Percentiles rank a stretch among this genome's conserved stretches.
These are phyloP conservation scores for Ormyrus thymus DNA, from an alignment of 2,888 invertebrate genomes.

Conservation along the genomic window DNA sequence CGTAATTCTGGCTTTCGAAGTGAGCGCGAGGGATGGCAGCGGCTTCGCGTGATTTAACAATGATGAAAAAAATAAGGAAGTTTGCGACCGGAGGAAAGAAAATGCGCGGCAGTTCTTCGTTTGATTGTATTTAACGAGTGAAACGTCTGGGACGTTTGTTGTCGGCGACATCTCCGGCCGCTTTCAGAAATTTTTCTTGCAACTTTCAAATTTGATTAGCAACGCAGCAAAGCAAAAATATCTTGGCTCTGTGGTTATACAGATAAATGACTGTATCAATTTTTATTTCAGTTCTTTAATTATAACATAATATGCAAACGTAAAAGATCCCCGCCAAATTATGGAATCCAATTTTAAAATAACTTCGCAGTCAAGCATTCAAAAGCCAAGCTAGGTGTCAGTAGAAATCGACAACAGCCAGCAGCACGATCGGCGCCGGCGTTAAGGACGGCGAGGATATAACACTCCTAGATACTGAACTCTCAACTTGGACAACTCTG, in stretches of 20 bases:
- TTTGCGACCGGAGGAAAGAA: neutral
- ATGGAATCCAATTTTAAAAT: neutral
- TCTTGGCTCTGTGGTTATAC: no score
- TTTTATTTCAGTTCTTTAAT: no score
- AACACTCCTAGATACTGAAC: neutral
- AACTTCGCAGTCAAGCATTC: slow-evolving; percentile 15
- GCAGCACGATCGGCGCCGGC: neutral
- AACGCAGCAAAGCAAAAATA: no score
- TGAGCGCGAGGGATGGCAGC: neutral
- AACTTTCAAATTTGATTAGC: slow-evolving; percentile 19
- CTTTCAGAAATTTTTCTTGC: neutral
- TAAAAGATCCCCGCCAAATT: no score
- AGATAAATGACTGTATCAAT: no score
- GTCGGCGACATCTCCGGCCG: neutral
- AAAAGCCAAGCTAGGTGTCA: slow-evolving; percentile 6
- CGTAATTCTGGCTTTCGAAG: slow-evolving; percentile 35
- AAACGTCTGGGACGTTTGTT: slow-evolving; percentile 21
- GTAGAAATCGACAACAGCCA: slow-evolving; percentile 32
- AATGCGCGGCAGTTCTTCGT: neutral
- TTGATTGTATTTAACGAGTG: slow-evolving; percentile 48
- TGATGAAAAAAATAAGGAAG: slow-evolving; percentile 17
- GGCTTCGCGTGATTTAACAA: slow-evolving; percentile 34
- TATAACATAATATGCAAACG: no score
- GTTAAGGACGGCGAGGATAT: slow-evolving; percentile 1
- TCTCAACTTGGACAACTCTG: slow-evolving; percentile 26